These are phyloP conservation scores for Rostratula benghalensis DNA, from an alignment of 2,113 vertebrate species.

Conservation along the genomic window DNA sequence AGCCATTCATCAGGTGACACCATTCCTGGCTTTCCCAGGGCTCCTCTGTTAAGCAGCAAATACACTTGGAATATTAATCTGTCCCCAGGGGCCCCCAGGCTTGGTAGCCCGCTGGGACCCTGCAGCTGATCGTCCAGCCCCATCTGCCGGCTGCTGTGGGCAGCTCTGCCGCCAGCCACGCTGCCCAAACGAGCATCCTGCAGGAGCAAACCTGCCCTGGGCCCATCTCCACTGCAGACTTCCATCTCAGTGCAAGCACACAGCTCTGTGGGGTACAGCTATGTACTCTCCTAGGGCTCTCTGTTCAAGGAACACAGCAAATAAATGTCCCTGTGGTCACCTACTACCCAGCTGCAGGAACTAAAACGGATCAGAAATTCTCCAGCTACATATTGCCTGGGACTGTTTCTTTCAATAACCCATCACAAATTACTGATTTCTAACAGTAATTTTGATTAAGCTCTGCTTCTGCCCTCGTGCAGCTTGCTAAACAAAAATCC, in stretches of 20 bases:
- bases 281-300: fast-evolving
- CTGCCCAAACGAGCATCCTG: fast-evolving
- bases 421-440: not conserved
- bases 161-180: not conserved
- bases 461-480: not conserved
- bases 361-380: not conserved
- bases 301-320: not conserved
- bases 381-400: not conserved
- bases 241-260: not conserved
- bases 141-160: not conserved
- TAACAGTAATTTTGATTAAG: not conserved
- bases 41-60: not conserved
- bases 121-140: not conserved
- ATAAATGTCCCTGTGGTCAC: not conserved
- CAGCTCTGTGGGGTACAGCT: not conserved
- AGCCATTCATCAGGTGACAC: not conserved
- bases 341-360: not conserved
- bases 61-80: not conserved
- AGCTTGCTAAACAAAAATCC: not conserved
- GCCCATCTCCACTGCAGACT: not conserved
- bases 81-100: not conserved
- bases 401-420: not conserved
- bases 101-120: not conserved
- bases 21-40: not conserved
- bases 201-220: not conserved